Percentiles rank a stretch among this genome's conserved stretches.
Conservation (phyloP, 1,140 invertebrate genomes). For the Dinoponera quadriceps region DNA sequence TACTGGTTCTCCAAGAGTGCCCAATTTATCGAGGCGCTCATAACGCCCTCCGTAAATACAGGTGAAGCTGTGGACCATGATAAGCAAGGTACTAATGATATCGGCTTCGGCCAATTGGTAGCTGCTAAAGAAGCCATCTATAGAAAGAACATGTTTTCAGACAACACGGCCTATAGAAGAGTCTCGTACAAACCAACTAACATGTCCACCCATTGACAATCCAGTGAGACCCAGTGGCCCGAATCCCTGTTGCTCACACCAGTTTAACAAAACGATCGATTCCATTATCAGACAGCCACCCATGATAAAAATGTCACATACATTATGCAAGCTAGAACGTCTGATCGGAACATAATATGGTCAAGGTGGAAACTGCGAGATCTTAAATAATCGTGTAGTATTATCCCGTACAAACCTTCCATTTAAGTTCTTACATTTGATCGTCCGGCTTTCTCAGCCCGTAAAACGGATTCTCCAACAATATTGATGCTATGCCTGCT, state of each 20-base stretch:
- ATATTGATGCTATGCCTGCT: constrained; percentile 95
- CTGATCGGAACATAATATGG: constrained; percentile 84
- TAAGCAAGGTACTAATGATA: constrained; percentile 96
- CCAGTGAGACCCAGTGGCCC: constrained; percentile 97
- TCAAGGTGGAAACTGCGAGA: constrained; percentile 22
- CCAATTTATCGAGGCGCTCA: constrained; percentile 98
- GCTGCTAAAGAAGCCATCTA: constrained; percentile 99
- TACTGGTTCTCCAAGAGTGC: constrained; percentile 95
- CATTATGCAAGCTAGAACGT: constrained; percentile 96
- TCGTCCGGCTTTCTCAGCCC: constrained; percentile 96
- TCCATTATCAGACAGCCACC: constrained; percentile 98
- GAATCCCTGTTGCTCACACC: constrained; percentile 95
- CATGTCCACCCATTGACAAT: constrained; percentile 99
- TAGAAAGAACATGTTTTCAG: constrained; percentile 67
- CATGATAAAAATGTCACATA: constrained; percentile 99
- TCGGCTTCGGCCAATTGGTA: constrained; percentile 96
- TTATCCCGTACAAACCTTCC: constrained; percentile 72
- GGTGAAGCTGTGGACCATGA: constrained; percentile 98
- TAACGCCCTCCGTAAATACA: constrained; percentile 98
- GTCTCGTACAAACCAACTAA: constrained; percentile 85
- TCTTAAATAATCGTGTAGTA: neutral
- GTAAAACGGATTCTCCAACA: constrained; percentile 99
- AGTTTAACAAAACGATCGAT: constrained; percentile 95
- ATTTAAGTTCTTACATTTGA: constrained; percentile 91
- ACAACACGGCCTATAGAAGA: neutral